phyloP scores from a whole-genome alignment of 2,113 vertebrate species.

The Rousettus leschenaultii region DNA sequence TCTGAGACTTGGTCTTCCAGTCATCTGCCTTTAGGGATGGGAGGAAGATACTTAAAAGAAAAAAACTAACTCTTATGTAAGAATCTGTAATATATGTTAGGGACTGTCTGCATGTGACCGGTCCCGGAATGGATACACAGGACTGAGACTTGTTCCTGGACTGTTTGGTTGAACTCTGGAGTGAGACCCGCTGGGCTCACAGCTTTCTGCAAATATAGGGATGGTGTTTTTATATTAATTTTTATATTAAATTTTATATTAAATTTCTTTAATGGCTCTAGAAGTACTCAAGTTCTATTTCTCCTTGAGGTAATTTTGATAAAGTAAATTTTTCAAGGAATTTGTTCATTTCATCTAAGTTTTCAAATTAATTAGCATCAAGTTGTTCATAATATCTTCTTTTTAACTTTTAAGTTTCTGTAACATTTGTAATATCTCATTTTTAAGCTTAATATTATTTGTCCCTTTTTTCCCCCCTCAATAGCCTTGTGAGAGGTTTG shows the following conservation, averaged over 20 bases:
- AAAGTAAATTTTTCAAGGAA: background rate
- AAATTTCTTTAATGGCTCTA: background rate
- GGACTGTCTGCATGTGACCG: background rate
- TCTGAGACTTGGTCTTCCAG: background rate
- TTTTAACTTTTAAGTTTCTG: background rate
- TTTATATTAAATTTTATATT: background rate
- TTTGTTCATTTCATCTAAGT: background rate
- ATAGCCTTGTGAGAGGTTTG: background rate
- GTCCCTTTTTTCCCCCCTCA: background rate
- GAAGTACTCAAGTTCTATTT: background rate
- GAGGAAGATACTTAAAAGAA: background rate
- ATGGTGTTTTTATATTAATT: background rate
- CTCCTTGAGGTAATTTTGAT: background rate
- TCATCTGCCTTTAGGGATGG: background rate
- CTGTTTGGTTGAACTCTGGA: background rate
- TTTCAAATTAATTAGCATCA: background rate
- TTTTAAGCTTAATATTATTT: background rate
- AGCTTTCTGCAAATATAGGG: background rate
- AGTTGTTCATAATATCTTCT: background rate
- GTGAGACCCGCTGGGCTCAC: background rate
- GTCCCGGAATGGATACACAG: background rate
- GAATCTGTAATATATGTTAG: background rate
- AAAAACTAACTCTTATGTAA: background rate
- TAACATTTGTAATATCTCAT: background rate
- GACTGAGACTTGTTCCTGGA: background rate